Evolutionary conservation across 2,113 vertebrate species (phyloP), one percentile per base, ranked within the genome.

Genomic region (Mormyrus iriodes): DNA sequence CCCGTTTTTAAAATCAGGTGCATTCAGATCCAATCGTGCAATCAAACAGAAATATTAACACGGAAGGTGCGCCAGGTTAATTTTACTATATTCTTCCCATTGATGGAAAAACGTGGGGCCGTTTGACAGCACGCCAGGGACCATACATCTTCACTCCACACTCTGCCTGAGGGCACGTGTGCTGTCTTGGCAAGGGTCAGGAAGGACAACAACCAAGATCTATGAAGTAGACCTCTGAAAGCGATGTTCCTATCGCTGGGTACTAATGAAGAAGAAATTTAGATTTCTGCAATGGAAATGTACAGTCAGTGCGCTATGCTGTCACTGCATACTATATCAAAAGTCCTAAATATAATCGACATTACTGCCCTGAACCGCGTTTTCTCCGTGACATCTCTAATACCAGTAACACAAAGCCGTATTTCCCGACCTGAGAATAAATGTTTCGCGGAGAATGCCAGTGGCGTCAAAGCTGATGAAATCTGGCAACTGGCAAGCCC

Each of bases 51-150:
- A 84, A 48, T 48, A 84, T 48, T 84, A 24, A n/a, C 19, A 84
- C n/a, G 19, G 39, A 84, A 24, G 82, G 82, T 82, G 39, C 76
- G 42, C 19, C 6, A n/a, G 24, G 82, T 84, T 49, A 17, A 51
- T 88, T 69, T 31, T 27, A 27, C 24, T 58, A 2, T 69, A 15
- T 73, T 79, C 61, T 90, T 9, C 42, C 92, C 9, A 92, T 90
- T 90, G 90, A 82, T 87, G 73, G 13, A 61, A 87, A 89, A 76
- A 88, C 76, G 27, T 90, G 90, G 90, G 76, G 88, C 89, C 87
- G 90, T 93, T 5, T 88, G 52, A 85, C 53, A 88, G 87, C 21
- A 31, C 42, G 53, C 85, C 90, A 91, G 69, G 51, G 48, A 86
- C 89, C 27, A 13, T 89, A 88, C 27, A 90, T 90, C 44, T 87